Base-by-base conservation (phyloP, 2,888 invertebrate species). In the Drosophila flavopinicola region DNA sequence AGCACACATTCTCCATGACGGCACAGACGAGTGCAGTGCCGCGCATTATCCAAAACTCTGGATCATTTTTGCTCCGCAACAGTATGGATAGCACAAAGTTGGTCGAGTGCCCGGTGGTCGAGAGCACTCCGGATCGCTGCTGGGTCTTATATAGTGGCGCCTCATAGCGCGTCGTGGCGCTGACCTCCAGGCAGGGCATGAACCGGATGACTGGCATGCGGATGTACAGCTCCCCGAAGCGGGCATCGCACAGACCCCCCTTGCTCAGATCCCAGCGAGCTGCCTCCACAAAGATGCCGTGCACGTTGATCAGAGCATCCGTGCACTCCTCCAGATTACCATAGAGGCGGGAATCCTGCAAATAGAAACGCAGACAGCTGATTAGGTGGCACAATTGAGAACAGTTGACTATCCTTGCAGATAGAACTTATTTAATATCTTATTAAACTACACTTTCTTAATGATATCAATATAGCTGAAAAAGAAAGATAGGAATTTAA, bases 71-170 rank as follows among this genome's bases (percentile, higher is more conserved):
- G 0, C 95, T 93, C 0, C 95, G 94, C 45, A 98, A 88, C 25
- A 95, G 91, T 61, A 97, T 94, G 0, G 96, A 93, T 37, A 97
- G 93, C 27, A 98, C 96, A 89, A 97, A 98, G 92, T 98, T 98
- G 1, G 97, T 98, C 80, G 97, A 97, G 91, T 97, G 97, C 0
- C 98, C 98, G 0, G 97, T 98, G 0, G 97, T 98, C 6, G 97
- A 97, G 10, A 98, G 92, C 0, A 94, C 94, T 35, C 98, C 98
- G 17, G 97, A 96, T 60, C 98, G 93, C 74, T 95, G 94, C 27
- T 96, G 94, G 0, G 98, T 98, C 92, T 97, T 98, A 91, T 98
- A 98, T 10, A 98, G 91, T 0, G 98, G 98, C 15, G 95, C 94
- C 25, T 91, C 90, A 57, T 91, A 91, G 7, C 91, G 88, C 11